These are phyloP conservation scores for Diarsia rubi DNA, from an alignment of 2,888 invertebrate genomes.

Conservation along the genomic window DNA sequence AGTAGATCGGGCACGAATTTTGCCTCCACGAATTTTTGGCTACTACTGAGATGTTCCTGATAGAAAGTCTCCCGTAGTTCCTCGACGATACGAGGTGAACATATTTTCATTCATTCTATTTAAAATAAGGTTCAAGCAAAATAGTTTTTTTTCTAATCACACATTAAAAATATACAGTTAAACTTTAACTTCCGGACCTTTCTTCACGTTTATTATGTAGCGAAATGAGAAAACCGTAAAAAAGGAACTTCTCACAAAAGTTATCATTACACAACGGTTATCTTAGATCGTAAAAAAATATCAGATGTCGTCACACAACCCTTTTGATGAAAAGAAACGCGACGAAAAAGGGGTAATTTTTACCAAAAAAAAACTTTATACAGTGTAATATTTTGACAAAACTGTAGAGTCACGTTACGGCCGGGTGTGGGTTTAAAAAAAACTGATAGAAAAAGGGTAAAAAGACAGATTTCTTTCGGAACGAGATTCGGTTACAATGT, in stretches of 20 bases:
- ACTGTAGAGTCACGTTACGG: constrained; percentile 85
- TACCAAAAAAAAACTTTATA: constrained; percentile 79
- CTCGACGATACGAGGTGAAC: no score
- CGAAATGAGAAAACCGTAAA: constrained; percentile 55
- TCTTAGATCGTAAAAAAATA: constrained; percentile 82
- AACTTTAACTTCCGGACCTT: constrained; percentile 51
- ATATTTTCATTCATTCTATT: no score
- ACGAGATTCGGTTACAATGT: constrained; percentile 64
- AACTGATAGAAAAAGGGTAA: constrained; percentile 62
- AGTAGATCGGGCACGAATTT: no score
- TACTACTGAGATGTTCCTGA: no score
- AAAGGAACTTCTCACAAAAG: constrained; percentile 62
- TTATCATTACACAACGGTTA: constrained; percentile 78
- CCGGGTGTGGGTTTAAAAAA: constrained; percentile 70
- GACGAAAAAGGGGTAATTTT: constrained; percentile 80
- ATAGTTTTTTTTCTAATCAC: constrained; percentile 1
- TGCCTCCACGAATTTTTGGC: no score
- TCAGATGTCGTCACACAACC: constrained; percentile 80
- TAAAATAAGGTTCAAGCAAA: no score
- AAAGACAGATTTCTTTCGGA: constrained; percentile 67
- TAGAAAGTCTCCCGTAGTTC: no score
- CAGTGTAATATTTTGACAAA: constrained; percentile 90
- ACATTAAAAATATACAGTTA: constrained; percentile 48
- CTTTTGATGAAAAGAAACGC: constrained; percentile 69
- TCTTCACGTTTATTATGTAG: constrained; percentile 34